Evolutionary conservation across 1,140 invertebrate species (phyloP).

Genomic region (Achroia grisella): DNA sequence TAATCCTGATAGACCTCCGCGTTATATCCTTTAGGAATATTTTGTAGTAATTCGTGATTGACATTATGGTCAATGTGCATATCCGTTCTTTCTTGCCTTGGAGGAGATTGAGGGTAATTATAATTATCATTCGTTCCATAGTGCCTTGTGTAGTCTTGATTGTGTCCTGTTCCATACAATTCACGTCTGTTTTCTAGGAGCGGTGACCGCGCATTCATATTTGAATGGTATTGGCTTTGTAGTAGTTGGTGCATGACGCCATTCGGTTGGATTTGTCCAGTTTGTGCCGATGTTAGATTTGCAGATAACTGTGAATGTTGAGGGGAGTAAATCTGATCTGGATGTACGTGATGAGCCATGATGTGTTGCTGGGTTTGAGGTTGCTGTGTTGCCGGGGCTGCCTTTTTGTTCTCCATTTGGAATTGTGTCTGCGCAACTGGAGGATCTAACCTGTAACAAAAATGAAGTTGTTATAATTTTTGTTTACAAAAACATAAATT

Average conservation of each 20-base stretch:
- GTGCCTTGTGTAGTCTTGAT: slow-evolving; percentile 60
- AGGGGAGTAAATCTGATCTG: slow-evolving; percentile 60
- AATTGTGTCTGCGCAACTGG: slow-evolving; percentile 76
- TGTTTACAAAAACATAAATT: slow-evolving; percentile 6
- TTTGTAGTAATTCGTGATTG: slow-evolving; percentile 55
- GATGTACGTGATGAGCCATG: slow-evolving; percentile 67
- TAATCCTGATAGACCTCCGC: slow-evolving; percentile 71
- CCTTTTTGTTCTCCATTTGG: slow-evolving; percentile 81
- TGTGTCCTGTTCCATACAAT: slow-evolving; percentile 64
- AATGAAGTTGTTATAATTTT: too few relatives aligned
- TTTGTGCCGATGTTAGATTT: slow-evolving; percentile 65
- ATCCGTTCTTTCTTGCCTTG: slow-evolving; percentile 47
- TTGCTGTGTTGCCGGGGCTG: slow-evolving; percentile 68
- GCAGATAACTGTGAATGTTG: slow-evolving; percentile 52
- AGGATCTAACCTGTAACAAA: slow-evolving; percentile 80
- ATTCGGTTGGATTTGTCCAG: slow-evolving; percentile 68
- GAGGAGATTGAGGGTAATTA: slow-evolving; percentile 58
- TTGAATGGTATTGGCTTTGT: slow-evolving; percentile 62
- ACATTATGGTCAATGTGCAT: slow-evolving; percentile 58
- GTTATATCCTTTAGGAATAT: slow-evolving; percentile 69
- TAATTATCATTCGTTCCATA: slow-evolving; percentile 66
- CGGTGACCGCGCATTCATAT: slow-evolving; percentile 65
- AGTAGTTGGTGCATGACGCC: slow-evolving; percentile 65
- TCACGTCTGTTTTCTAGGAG: slow-evolving; percentile 70
- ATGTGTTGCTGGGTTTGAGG: slow-evolving; percentile 67